Percentiles rank a stretch among this genome's conserved stretches.
Evolutionary conservation across 2,888 invertebrate species (phyloP).

Genomic region (Dynastes maya): DNA sequence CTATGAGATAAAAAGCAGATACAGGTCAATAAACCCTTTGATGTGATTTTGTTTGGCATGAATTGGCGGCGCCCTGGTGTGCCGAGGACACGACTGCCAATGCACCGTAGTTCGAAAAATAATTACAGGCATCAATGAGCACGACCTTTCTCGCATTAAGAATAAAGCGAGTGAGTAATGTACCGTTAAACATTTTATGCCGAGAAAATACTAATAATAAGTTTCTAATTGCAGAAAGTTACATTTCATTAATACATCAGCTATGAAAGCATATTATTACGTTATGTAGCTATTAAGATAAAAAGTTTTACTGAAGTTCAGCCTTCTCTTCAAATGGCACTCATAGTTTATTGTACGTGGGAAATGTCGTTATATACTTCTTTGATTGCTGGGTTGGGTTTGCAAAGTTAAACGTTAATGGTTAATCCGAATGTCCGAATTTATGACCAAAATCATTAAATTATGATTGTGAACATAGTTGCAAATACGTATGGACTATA

Average conservation of each 20-base stretch:
- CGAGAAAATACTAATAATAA: conserved; percentile 36
- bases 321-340: too few species aligned
- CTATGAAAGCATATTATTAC: conserved; percentile 10
- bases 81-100: conserved; percentile 47
- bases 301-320: too few species aligned
- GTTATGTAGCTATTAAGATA: background rate
- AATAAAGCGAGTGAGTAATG: conserved; percentile 37
- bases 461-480: too few species aligned
- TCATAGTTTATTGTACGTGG: too few species aligned
- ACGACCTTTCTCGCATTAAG: conserved; percentile 48
- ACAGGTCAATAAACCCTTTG: conserved; percentile 42
- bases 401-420: too few species aligned
- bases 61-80: conserved; percentile 45
- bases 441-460: too few species aligned
- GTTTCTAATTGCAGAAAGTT: conserved; percentile 44
- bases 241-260: conserved; percentile 33
- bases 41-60: conserved; percentile 35
- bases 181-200: conserved; percentile 39
- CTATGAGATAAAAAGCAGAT: conserved; percentile 23
- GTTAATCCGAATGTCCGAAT: too few species aligned
- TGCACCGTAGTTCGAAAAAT: conserved; percentile 46
- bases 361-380: too few species aligned
- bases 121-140: conserved; percentile 49
- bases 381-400: too few species aligned
- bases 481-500: too few species aligned